A percentile compares a stretch with the other conserved stretches of the same genome.
Conservation (phyloP, 1,140 invertebrate species). For the Patella vulgata region DNA sequence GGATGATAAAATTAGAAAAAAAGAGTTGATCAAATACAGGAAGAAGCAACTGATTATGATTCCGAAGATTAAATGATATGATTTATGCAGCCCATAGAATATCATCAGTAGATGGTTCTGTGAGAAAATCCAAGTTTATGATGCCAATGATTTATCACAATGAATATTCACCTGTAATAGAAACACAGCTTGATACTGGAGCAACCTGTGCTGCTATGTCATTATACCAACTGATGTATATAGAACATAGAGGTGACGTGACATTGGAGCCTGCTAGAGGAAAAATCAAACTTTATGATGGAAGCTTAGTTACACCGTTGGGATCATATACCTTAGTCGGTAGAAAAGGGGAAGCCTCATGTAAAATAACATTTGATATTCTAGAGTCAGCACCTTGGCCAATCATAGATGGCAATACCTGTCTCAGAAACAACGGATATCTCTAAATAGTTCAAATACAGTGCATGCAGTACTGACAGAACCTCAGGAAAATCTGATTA, state of each 20-base stretch:
- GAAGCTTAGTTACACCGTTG: background rate
- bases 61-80: background rate
- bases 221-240: constrained; percentile 36
- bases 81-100: too few relatives aligned
- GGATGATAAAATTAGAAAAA: background rate
- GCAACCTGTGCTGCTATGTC: constrained; percentile 21
- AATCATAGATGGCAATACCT: too few relatives aligned
- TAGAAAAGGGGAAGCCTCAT: background rate
- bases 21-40: too few relatives aligned
- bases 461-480: too few relatives aligned
- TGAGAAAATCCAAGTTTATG: too few relatives aligned
- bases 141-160: background rate
- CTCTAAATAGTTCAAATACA: too few relatives aligned
- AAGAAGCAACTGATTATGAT: too few relatives aligned
- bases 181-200: background rate
- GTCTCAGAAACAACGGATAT: too few relatives aligned
- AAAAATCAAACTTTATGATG: constrained; percentile 1
- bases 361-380: background rate
- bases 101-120: too few relatives aligned
- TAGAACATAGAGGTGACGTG: constrained; percentile 10
- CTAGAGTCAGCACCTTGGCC: too few relatives aligned
- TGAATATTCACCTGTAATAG: constrained; percentile 8
- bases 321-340: background rate
- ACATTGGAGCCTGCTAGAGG: background rate
- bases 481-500: too few relatives aligned